Conservation (phyloP, 2,888 invertebrate species). For the Furcula furcula region DNA sequence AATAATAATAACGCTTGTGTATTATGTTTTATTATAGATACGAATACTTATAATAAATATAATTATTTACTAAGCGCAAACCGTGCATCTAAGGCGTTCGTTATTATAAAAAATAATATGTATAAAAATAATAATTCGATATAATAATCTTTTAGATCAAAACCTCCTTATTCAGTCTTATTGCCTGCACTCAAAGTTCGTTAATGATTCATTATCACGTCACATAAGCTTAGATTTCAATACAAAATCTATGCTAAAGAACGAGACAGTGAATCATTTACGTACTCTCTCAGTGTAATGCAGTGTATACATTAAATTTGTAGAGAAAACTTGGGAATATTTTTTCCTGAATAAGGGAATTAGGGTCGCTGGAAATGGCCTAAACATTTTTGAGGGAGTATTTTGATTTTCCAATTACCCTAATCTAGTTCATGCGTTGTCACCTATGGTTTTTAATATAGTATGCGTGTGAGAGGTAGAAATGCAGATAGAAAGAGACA, state of each 20-base stretch:
- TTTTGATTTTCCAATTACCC: constrained; percentile 18
- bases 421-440: constrained; percentile 19
- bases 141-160: constrained; percentile 7
- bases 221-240: too few relatives aligned
- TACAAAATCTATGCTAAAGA: too few relatives aligned
- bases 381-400: constrained; percentile 4
- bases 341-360: too few relatives aligned
- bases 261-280: too few relatives aligned
- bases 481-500: constrained; percentile 66
- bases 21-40: not conserved
- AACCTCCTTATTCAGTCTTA: too few relatives aligned
- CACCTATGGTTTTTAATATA: constrained; percentile 34
- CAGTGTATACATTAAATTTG: too few relatives aligned
- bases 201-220: too few relatives aligned
- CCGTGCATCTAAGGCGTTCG: constrained; percentile 14
- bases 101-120: constrained; percentile 20
- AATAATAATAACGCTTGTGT: too few relatives aligned
- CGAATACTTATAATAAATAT: constrained; percentile 6
- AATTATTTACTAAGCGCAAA: constrained; percentile 6
- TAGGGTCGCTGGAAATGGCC: constrained; percentile 32
- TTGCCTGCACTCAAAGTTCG: too few relatives aligned
- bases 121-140: constrained; percentile 7
- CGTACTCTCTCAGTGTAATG: too few relatives aligned
- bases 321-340: too few relatives aligned
- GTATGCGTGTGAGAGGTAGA: constrained; percentile 72